Evolutionary conservation across 2,888 invertebrate species (phyloP), one percentile per base, ranked within the genome.

Genomic region (Meghimatium bilineatum): DNA sequence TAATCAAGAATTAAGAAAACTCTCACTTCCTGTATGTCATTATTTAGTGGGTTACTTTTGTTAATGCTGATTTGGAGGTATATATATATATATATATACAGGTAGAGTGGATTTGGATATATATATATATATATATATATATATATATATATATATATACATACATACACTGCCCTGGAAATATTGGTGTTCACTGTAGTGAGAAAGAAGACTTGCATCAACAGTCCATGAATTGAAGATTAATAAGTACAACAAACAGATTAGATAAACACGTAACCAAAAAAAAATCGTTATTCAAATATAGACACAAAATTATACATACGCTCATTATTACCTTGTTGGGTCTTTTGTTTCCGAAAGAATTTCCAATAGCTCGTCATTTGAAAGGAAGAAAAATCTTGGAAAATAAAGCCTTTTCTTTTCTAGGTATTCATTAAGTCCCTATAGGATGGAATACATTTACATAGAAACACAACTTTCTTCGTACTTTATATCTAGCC

Each of bases 341-440:
- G 98, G 98, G 95, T 99, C 98, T 94, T 98, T 99, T 0, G 98
- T 99, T 94, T 99, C 98, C 0, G 98, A 98, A 26, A 99, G 94
- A 87, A 99, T 99, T 94, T 98, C 98, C 85, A 98, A 94, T 85
- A 99, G 94, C 93, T 99, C 98, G 91, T 98, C 98, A 92, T 99
- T 98, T 56, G 98, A 98, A 85, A 99, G 94, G 94, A 99, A 98
- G 95, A 98, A 99, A 95, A 99, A 98, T 87, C 98, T 95, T 0
- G 98, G 97, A 94, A 99, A 99, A 93, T 95, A 98, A 1, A 98
- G 94, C 36, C 98, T 95, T 92, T 99, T 99, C 95, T 98, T 98
- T 94, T 99, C 98, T 90, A 99, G 94, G 93, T 99, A 98, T 85
- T 96, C 97, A 93, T 98, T 98, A 67, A 99, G 95, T 71, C 98